Conservation (phyloP, 2,888 invertebrate species). For the Polydrusus cervinus region DNA sequence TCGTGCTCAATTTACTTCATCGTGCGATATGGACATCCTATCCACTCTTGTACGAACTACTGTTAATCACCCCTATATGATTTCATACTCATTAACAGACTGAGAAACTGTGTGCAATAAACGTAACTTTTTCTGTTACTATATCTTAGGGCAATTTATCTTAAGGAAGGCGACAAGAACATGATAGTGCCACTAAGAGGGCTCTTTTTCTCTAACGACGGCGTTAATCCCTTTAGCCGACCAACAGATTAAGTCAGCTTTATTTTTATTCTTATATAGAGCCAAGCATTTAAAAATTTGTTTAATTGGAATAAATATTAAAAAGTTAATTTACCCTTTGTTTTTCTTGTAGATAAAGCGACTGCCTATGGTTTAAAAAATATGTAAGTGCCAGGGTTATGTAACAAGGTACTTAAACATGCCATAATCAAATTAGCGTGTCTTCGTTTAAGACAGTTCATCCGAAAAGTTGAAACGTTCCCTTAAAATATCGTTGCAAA, state of each 20-base stretch:
- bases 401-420: constrained; percentile 20
- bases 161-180: constrained; percentile 58
- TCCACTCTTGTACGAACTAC: no score
- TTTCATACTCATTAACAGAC: background rate
- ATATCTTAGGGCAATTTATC: constrained; percentile 55
- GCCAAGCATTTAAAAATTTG: background rate
- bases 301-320: no score
- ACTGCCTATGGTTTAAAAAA: constrained; percentile 8
- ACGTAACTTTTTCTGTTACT: constrained; percentile 17
- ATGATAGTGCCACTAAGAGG: constrained; percentile 62
- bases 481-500: constrained; percentile 55
- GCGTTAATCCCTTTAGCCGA: constrained; percentile 63
- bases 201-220: constrained; percentile 65
- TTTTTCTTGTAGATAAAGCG: background rate
- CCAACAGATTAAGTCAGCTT: constrained; percentile 58
- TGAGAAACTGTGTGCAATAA: background rate
- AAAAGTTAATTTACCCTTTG: background rate
- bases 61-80: background rate
- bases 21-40: no score
- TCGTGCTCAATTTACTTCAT: no score
- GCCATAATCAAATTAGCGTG: constrained; percentile 40
- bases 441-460: constrained; percentile 28
- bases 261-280: constrained; percentile 20
- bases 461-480: constrained; percentile 42
- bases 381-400: background rate